A percentile compares a stretch with the other conserved stretches of the same genome.
Conservation (phyloP, 2,888 invertebrate genomes). For the Peribatodes rhomboidaria region DNA sequence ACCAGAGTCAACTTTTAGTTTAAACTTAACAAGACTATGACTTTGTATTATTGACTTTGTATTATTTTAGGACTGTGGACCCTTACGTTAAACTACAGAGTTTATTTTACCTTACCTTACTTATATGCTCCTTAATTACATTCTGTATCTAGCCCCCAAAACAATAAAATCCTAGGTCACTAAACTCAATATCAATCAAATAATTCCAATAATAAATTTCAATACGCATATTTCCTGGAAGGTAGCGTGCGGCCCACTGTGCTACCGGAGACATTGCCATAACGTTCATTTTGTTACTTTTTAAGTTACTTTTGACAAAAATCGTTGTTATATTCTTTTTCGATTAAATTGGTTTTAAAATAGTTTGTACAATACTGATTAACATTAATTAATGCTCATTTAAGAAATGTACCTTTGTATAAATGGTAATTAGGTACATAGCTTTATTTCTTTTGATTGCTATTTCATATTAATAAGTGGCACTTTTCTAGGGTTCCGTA, state of each 20-base stretch:
- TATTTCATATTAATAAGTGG: too few species aligned
- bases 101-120: too few species aligned
- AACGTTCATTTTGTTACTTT: background rate
- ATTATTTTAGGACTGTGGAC: too few species aligned
- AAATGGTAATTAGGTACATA: too few species aligned
- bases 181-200: slow-evolving; percentile 42
- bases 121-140: background rate
- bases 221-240: slow-evolving; percentile 46
- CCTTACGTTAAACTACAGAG: too few species aligned
- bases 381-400: too few species aligned
- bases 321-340: background rate
- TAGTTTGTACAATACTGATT: background rate
- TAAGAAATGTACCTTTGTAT: too few species aligned
- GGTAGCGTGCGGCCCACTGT: slow-evolving; percentile 52
- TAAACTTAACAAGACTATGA: too few species aligned
- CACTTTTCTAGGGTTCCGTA: too few species aligned
- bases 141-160: slow-evolving; percentile 4
- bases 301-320: background rate
- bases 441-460: too few species aligned
- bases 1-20: too few species aligned
- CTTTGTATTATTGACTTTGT: too few species aligned
- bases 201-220: slow-evolving; percentile 48
- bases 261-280: slow-evolving; percentile 29
- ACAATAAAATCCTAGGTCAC: slow-evolving; percentile 46
- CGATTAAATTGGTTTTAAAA: background rate